These are phyloP conservation scores for Stictonetta naevosa DNA, from an alignment of 2,113 vertebrate species.

Conservation along the genomic window DNA sequence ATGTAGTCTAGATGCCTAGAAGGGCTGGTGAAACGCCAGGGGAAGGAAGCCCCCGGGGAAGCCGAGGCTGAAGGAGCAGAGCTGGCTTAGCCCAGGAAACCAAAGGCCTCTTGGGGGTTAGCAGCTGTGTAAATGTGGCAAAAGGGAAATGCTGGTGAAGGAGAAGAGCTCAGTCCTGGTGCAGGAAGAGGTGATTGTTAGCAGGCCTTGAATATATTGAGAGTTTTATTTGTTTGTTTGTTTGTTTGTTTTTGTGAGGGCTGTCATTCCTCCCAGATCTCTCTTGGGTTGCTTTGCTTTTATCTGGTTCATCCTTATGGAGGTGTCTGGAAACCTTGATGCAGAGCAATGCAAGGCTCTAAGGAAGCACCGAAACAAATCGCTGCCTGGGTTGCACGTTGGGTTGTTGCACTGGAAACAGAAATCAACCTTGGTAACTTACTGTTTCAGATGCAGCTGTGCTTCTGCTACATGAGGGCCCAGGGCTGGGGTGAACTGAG, in stretches of 20 bases:
- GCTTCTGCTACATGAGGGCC: background rate
- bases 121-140: accelerated
- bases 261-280: background rate
- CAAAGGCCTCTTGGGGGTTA: background rate
- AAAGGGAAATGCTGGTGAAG: background rate
- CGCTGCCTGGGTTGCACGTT: background rate
- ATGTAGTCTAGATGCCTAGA: background rate
- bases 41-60: background rate
- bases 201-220: background rate
- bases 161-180: background rate
- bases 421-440: accelerated
- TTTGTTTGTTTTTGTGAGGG: background rate
- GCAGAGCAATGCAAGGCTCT: background rate
- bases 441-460: background rate
- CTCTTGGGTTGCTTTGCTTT: background rate
- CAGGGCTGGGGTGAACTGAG: background rate
- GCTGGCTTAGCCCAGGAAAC: background rate
- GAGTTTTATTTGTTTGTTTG: no score
- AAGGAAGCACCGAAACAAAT: background rate
- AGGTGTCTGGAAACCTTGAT: background rate
- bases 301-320: background rate
- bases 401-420: background rate
- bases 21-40: background rate
- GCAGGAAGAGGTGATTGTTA: background rate
- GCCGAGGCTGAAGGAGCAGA: background rate